Evolutionary conservation across 2,797 vertebrate species (phyloP), one percentile per base, ranked within the genome.

Genomic region (Holocentrus rufus): DNA sequence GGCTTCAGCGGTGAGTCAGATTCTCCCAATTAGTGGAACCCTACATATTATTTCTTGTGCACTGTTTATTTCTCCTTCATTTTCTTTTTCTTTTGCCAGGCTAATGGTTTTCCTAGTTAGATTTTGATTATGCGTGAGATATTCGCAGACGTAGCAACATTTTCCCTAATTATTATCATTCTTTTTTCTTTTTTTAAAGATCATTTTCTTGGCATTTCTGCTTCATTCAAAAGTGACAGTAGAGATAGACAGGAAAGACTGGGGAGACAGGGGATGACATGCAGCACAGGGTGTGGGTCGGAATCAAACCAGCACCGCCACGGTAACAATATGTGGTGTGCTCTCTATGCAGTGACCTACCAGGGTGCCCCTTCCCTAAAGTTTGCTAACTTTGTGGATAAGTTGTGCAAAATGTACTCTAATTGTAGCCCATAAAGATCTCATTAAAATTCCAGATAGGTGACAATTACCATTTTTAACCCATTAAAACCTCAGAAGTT

Each of bases 1-100:
- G 36, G 62, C 57, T 79, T 82, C 44, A 82, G 31, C 74, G 47
- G 31, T 72, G 23, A 71, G n/a, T 22, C 64, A 77, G 20, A 68
- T 55, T 60, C 56, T 65, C 54, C 69, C 57, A 62, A 72, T 81
- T 79, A 76, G 59, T 52, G 20, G 23, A 44, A 58, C 20, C n/a
- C 13, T 65, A 17, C 7, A 31, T 65, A 25, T n/a, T 39, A 46
- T 71, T 56, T 76, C 7, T 23, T 42, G n/a, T 52, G 23, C 20
- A 10, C 11, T 39, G 39, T 15, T 42, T 42, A 1, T 72, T 68
- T 39, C 25, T 27, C 25, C 4, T 4, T 27, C 25, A 27, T 4
- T 27, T 27, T 27, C 58, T 23, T 58, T 64, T 46, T 30, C 10
- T 20, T 64, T 69, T 68, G 30, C 22, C 5, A 54, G 22, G 11